Evolutionary conservation across 2,113 vertebrate species (phyloP).

Genomic region (Nothoprocta perdicaria): DNA sequence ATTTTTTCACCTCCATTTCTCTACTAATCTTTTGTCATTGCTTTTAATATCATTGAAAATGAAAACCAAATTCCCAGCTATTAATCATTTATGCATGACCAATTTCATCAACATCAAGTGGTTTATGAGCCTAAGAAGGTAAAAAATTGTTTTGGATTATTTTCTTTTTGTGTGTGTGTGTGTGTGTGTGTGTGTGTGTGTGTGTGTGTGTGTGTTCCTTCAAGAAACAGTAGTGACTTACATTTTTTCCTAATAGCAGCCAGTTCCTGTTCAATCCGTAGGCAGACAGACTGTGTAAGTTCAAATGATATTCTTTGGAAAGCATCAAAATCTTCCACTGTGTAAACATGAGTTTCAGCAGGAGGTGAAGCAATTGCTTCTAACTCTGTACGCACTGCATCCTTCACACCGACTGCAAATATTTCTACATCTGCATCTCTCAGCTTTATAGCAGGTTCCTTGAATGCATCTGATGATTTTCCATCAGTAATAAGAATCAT

Average conservation of each 20-base stretch:
- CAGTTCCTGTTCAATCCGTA: slow-evolving; percentile 94
- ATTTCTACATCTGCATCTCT: slow-evolving; percentile 92
- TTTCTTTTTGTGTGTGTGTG: not conserved
- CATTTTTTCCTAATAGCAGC: slow-evolving; percentile 87
- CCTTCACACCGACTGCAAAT: slow-evolving; percentile 97
- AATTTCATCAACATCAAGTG: not conserved
- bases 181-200: not conserved
- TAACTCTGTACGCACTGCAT: slow-evolving; percentile 92
- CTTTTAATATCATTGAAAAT: not conserved
- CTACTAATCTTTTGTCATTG: not conserved
- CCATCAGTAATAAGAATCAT: slow-evolving; percentile 98
- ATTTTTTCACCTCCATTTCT: not conserved
- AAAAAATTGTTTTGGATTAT: not conserved
- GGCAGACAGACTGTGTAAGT: slow-evolving; percentile 94
- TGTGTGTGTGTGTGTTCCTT: not conserved
- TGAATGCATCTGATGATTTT: slow-evolving; percentile 97
- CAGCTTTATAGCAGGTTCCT: slow-evolving; percentile 88
- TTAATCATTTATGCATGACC: not conserved
- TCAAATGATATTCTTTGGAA: slow-evolving; percentile 97
- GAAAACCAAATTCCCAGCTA: not conserved
- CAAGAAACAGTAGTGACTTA: slow-evolving; percentile 75
- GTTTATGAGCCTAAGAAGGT: not conserved
- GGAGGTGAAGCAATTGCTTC: slow-evolving; percentile 94
- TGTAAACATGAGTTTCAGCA: slow-evolving; percentile 92
- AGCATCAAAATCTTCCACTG: slow-evolving; percentile 97